Base-by-base conservation (phyloP, 2,797 vertebrate species). In the Furcifer pardalis region DNA sequence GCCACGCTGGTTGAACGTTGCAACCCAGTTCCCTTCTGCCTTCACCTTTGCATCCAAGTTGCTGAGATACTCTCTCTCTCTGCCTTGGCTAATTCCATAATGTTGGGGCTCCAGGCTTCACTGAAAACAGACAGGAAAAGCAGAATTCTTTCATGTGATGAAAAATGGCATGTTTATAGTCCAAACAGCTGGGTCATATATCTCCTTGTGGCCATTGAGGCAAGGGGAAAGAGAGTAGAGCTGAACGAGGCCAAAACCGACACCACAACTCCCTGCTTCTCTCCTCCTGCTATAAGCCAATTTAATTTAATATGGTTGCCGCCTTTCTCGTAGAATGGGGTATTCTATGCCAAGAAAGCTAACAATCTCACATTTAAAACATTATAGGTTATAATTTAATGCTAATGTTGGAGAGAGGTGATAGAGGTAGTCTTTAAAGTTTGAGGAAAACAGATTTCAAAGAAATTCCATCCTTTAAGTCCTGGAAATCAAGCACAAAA, bases 151-250 rank as follows among this genome's bases (percentile, higher is more conserved):
- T 35, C 49, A 32, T 35, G 40, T 32, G 44, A 49, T 62, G 60
- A 10, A 5, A 78, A 68, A 79, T 79, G 77, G 44, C 42, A 66
- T 44, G 62, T 79, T 32, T 79, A 42, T 79, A 78, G 46, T 78
- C 21, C 19, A n/a, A 79, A 49, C 60, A 79, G 77, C 77, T 62
- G 77, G 77, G 15, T 27, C 40, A 13, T 37, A 63, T 42, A 30
- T 63, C 40, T 63, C 40, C 40, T 27, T 42, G 1, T 62, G 59
- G 13, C 27, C 2, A 12, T 10, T 23, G 69, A 71, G 25, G 40
- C 69, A n/a, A n/a, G n/a, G 15, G 17, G 63, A 44, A 40, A 63
- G n/a, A 59, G 77, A 63, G 40, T 17, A 40, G 17, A 17, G 1
- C 7, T 27, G 7, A 46, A 75, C 46, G 32, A 30, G 44, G 42